Evolutionary conservation across 2,888 invertebrate species (phyloP).

Genomic region (Drosophila anceps): DNA sequence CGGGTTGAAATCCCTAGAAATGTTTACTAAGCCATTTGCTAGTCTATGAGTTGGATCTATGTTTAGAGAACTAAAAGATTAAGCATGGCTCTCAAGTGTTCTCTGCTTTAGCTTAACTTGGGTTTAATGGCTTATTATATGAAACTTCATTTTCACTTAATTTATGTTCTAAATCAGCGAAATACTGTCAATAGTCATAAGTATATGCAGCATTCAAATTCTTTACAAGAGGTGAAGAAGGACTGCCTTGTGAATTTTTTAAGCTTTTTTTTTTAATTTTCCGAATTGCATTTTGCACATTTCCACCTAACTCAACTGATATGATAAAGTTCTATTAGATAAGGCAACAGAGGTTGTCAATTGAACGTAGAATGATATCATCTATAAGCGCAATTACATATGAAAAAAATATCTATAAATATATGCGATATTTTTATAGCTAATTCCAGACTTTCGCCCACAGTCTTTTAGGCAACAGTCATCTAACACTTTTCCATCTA

Average conservation of each 20-base stretch:
- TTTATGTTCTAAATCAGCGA: not conserved
- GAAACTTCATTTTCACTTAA: not conserved
- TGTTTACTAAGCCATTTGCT: not conserved
- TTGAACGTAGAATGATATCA: not conserved
- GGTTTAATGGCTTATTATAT: not conserved
- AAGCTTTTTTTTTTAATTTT: not conserved
- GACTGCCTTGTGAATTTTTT: no score
- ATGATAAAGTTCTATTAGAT: not conserved
- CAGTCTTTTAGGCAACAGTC: not conserved
- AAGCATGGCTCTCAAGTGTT: not conserved
- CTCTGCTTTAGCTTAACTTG: not conserved
- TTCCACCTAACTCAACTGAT: not conserved
- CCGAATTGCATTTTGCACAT: not conserved
- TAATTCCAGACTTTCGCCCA: constrained; percentile 1
- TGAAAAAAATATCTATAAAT: not conserved
- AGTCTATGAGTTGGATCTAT: not conserved
- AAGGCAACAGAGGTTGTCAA: not conserved
- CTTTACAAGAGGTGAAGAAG: no score
- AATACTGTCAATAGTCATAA: not conserved
- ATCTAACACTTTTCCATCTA: not conserved
- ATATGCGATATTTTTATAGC: not conserved
- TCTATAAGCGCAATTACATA: not conserved
- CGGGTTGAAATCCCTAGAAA: not conserved
- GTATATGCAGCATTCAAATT: not conserved
- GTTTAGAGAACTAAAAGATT: not conserved